Evolutionary conservation across 92 coral and sea anemone genomes (phyloP), one percentile per base, ranked within the genome.

Genomic region (Heteractis magnifica): DNA sequence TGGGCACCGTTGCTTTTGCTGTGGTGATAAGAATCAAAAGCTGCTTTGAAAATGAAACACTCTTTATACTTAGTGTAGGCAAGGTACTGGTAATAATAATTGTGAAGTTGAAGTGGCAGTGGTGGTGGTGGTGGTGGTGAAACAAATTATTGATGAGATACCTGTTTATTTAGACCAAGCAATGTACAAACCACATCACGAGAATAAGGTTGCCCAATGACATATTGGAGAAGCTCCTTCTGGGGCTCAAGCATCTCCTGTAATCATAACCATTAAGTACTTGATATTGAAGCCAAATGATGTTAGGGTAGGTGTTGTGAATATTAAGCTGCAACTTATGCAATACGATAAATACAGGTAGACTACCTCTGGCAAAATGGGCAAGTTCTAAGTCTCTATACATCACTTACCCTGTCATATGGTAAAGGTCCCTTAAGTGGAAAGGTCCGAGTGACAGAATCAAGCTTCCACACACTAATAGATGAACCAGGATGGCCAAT

Each of bases 401-500:
- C 5, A 58, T 4, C 18, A 50, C 51, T 68, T 74, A 94, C 99
- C 90, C 92, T 94, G 88, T 92, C 95, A 72, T 96, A 96, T 34
- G 99, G 99, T 55, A 96, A 86, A 52, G 90, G 91, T n/a, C 97
- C 99, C 82, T 92, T 96, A 10, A 96, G 76, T 6, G 92, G 97
- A 55, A 96, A 96, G 74, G 92, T 92, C 11, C 94, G 93, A 10
- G 95, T 92, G 65, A 81, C 86, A 12, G 97, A 98, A 23, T 96
- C 99, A 6, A 96, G 94, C 78, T 94, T 94, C 99, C 99, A 96
- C 21, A 92, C 95, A 76, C 94, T 85, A 12, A 94, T 72, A 6
- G 98, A 94, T 6, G 98, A 92, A 34, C 98, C 95, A 0, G 99
- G 99, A 82, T 91, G 94, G 13, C 99, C 99, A 89, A 96, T 94